These are phyloP conservation scores for Bucco capensis DNA, from an alignment of 2,113 vertebrate species.

Conservation along the genomic window DNA sequence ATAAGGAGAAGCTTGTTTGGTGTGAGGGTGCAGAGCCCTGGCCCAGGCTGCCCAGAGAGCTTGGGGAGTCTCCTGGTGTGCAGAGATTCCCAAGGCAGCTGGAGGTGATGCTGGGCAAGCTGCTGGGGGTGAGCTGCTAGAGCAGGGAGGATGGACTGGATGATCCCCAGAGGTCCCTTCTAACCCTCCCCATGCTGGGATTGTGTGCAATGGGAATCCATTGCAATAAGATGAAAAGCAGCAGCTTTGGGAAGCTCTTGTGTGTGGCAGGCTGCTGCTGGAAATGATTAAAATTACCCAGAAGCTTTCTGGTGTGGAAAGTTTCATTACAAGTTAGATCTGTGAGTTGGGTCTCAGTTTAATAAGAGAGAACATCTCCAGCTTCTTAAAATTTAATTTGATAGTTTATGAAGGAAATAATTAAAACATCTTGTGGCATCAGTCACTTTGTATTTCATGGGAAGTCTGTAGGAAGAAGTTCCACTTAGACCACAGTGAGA, in stretches of 20 bases:
- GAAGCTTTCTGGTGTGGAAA: neutral
- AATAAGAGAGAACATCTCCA: slow-evolving; percentile 52
- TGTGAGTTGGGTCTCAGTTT: slow-evolving; percentile 45
- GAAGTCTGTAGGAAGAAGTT: neutral
- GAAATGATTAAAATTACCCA: slow-evolving; percentile 39
- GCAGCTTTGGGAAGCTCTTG: neutral
- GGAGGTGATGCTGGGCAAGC: too few species aligned
- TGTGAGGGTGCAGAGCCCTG: too few species aligned
- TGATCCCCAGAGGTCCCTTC: too few species aligned
- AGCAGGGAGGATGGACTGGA: too few species aligned
- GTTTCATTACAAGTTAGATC: slow-evolving; percentile 68
- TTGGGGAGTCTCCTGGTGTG: too few species aligned
- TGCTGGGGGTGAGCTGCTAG: too few species aligned
- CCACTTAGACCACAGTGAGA: neutral
- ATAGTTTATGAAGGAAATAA: slow-evolving; percentile 72
- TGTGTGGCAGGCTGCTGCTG: neutral
- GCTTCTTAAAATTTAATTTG: slow-evolving; percentile 73
- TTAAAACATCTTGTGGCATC: slow-evolving; percentile 65
- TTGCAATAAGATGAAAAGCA: neutral
- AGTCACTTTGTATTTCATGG: slow-evolving; percentile 46
- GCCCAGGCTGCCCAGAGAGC: too few species aligned
- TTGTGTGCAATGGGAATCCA: neutral
- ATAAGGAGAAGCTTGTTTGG: too few species aligned
- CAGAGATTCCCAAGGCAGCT: too few species aligned
- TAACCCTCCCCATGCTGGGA: too few species aligned